Base-by-base conservation (phyloP, 2,797 vertebrate species). In the Muscicapa comitata region DNA sequence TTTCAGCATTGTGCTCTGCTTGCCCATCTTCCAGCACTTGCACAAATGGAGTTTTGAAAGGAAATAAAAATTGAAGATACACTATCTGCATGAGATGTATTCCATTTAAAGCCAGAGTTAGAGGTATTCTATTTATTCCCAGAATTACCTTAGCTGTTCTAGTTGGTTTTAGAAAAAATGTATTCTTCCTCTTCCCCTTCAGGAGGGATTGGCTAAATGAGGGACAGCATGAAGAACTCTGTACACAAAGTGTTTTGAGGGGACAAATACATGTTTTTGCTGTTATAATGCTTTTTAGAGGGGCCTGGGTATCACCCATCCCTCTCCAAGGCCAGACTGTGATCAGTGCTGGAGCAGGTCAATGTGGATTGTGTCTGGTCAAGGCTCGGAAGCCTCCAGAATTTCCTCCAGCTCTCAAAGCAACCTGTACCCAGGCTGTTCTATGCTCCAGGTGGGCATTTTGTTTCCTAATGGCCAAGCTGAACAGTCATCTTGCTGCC, bases 211-310 rank as follows among this genome's bases (percentile, higher is more conserved):
- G 33, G 33, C 13, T 66, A 51, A 72, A 33, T 18, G 31, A 82
- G 7, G 8, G 17, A 33, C 40, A 63, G 33, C 21, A 37, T 1
- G 1, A 13, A 1, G 3, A 73, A 59, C 37, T 33, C 14, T 51
- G 12, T 13, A 24, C 23, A 17, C 7, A 17, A 54, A 80, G 13
- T 20, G 12, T 42, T 91, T 77, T 63, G 33, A 81, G 33, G 82
- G 20, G 13, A 57, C 5, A 78, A 50, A 24, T 28, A 71, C 29
- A 17, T 21, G 7, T 35, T 67, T 74, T 20, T 35, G 43, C 13
- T 26, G n/a, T 31, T 47, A 50, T 0, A 45, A 9, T 18, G 35
- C 3, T 86, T 6, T 51, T 70, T 42, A 86, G 33, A 71, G 40
- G 18, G 29, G 14, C 8, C 25, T 37, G 21, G 53, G 38, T 16